Evolutionary conservation across 23 tunicate genomes (phyloP).

Genomic region (Diplosoma virens): DNA sequence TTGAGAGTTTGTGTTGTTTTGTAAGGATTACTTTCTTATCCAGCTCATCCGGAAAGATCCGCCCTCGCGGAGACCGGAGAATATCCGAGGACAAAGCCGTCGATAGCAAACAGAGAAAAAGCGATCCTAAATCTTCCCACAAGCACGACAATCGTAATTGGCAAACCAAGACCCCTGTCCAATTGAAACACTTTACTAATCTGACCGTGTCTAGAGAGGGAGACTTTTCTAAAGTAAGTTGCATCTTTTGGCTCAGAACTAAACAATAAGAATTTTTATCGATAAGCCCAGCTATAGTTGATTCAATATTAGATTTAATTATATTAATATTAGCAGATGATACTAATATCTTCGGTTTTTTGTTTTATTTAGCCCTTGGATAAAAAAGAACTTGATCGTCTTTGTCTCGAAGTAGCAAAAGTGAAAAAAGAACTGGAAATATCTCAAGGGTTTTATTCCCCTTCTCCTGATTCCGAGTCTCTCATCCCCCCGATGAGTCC

Average conservation of each 20-base stretch:
- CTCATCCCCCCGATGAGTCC: slow-evolving; percentile 45
- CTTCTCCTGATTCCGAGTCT: slow-evolving; percentile 45
- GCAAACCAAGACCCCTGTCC: slow-evolving; percentile 21
- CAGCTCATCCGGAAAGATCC: too few species aligned
- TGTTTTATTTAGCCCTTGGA: slow-evolving; percentile 59
- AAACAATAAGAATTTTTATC: too few species aligned
- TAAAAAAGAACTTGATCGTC: slow-evolving; percentile 59
- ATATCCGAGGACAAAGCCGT: not conserved
- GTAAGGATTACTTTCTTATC: too few species aligned
- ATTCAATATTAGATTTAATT: not conserved
- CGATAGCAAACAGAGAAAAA: too few species aligned
- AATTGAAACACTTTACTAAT: slow-evolving; percentile 42
- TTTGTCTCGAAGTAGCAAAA: slow-evolving; percentile 54
- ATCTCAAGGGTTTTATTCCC: slow-evolving; percentile 71
- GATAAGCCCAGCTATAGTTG: too few species aligned
- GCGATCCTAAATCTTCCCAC: not conserved
- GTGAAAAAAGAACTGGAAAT: slow-evolving; percentile 65
- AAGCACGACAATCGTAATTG: slow-evolving; percentile 10
- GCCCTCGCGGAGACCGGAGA: not conserved
- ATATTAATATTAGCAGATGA: not conserved
- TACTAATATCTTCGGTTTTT: not conserved
- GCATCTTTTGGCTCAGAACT: not conserved
- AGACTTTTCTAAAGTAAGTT: not conserved
- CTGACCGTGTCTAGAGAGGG: slow-evolving; percentile 53
- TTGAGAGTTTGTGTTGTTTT: too few species aligned